Evolutionary conservation across 2,888 invertebrate species (phyloP).

Genomic region (Ectemnius cavifrons): DNA sequence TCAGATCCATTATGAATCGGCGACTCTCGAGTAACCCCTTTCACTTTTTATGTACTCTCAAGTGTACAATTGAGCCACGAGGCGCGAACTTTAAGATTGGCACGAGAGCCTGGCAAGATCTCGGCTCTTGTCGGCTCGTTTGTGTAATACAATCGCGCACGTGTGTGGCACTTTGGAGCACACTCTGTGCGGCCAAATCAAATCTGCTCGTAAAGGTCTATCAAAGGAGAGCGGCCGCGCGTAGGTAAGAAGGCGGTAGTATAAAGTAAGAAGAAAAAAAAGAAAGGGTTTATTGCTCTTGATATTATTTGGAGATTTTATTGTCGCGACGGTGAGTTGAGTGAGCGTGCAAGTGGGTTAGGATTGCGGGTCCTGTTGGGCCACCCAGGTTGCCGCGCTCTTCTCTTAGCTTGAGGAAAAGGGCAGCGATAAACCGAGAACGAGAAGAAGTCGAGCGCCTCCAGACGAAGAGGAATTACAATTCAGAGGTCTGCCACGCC

Average conservation of each 20-base stretch:
- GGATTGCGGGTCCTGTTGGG: conserved; percentile 9
- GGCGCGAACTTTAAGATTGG: neutral
- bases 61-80: no score
- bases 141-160: conserved; percentile 40
- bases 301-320: conserved; percentile 73
- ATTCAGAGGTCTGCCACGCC: conserved; percentile 32
- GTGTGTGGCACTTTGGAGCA: conserved; percentile 14
- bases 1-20: no score
- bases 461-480: conserved; percentile 38
- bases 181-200: conserved; percentile 41
- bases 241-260: no score
- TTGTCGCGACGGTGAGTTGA: conserved; percentile 52
- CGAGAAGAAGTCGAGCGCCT: neutral
- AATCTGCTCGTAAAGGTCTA: conserved; percentile 68
- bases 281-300: conserved; percentile 62
- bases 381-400: conserved; percentile 51
- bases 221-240: conserved; percentile 59
- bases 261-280: no score
- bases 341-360: conserved; percentile 16
- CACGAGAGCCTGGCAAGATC: neutral
- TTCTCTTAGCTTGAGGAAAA: conserved; percentile 13
- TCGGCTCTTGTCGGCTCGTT: conserved; percentile 24
- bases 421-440: conserved; percentile 1
- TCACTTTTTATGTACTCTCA: no score
- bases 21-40: no score